Base-by-base conservation (phyloP, 2,797 vertebrate genomes). In the Anguilla obscura region DNA sequence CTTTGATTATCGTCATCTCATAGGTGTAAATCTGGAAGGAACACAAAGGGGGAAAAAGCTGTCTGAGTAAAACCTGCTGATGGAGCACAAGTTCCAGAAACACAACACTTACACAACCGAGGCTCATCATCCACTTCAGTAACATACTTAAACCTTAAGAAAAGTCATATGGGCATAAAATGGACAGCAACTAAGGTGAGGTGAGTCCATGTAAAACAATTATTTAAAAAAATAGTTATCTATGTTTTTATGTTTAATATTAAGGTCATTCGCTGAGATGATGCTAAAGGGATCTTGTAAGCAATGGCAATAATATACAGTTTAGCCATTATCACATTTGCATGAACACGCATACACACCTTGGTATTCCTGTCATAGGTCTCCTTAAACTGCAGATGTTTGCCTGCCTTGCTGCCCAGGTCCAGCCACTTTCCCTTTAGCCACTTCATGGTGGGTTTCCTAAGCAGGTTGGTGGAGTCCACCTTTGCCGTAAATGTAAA, bases 351-450 rank as follows among this genome's bases (percentile, higher is more conserved):
- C 27, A 83, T n/a, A 87, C 93, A 92, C 91, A 98, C 98, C 89
- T 98, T 97, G 21, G 95, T 97, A 82, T 97, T 95, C 21, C 96
- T 93, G 91, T 98, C 97, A 0, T 96, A 96, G 0, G 91, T 94
- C 92, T 98, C 97, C 91, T 96, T 97, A 93, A 98, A 96, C 91
- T 97, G 94, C 91, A 98, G 94, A 0, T 97, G 96, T 89, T 96
- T 95, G 6, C 97, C 97, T 0, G 97, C 97, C 91, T 98, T 98
- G 94, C 95, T 97, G 87, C 93, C 94, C 8, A 98, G 95, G 89
- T 98, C 97, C 93, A 97, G 27, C 98, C 98, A 98, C 90, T 98
- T 98, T 0, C 98, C 98, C 92, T 98, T 98, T 92, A 98, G 94
- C 98, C 98, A 98, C 84, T 97, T 98, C 92, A 97, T 91, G 10